Evolutionary conservation across 1,140 invertebrate genomes (phyloP).

Genomic region (Chironomus tepperi): DNA sequence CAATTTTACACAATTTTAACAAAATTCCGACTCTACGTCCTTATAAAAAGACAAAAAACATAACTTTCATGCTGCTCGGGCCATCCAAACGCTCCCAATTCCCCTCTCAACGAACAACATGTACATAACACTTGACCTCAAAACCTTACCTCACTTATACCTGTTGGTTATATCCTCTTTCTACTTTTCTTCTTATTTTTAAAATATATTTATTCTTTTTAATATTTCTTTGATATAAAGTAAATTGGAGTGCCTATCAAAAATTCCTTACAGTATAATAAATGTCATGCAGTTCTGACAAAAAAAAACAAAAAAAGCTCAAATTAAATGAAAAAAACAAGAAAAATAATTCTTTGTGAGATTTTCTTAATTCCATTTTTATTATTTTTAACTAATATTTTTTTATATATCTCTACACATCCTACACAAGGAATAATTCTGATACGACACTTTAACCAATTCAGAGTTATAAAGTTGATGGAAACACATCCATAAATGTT

Average conservation of each 20-base stretch:
- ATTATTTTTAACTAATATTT: neutral
- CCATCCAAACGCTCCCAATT: no score
- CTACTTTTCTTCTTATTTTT: no score
- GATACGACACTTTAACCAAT: neutral
- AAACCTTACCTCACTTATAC: no score
- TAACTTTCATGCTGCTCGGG: no score
- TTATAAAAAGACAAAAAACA: no score
- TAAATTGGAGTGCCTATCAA: neutral
- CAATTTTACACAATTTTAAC: no score
- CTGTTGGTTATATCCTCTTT: no score
- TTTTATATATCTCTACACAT: neutral
- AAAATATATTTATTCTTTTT: neutral
- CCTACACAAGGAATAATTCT: no score
- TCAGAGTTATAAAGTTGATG: neutral
- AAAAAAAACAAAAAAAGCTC: neutral
- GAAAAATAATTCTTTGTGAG: neutral
- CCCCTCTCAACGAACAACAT: no score
- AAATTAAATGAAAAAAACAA: neutral
- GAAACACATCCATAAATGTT: neutral
- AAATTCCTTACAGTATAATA: conserved; percentile 6
- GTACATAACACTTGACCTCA: no score
- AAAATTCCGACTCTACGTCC: no score
- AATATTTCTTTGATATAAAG: neutral
- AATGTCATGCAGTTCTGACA: conserved; percentile 6
- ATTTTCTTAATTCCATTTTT: neutral